These are phyloP conservation scores for Odontophorus gujanensis DNA, from an alignment of 2,113 vertebrate genomes.

Conservation along the genomic window DNA sequence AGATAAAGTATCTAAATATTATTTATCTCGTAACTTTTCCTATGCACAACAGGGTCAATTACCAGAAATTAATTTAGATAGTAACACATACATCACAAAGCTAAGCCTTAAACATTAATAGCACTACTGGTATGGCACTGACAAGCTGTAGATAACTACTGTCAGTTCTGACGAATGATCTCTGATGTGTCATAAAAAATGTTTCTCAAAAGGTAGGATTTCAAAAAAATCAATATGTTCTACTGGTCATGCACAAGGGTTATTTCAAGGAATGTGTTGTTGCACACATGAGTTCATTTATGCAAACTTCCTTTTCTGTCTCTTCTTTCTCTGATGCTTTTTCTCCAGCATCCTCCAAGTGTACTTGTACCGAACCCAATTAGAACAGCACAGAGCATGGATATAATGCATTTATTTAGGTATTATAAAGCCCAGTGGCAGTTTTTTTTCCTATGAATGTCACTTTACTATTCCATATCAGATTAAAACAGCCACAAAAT, in stretches of 20 bases:
- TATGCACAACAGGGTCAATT: neutral
- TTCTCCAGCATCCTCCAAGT: neutral
- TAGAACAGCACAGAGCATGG: neutral
- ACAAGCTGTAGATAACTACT: neutral
- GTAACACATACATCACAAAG: neutral
- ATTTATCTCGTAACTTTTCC: neutral
- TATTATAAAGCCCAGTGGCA: neutral
- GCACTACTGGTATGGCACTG: neutral
- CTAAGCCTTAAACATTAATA: neutral
- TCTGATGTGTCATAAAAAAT: neutral
- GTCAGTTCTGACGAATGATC: neutral
- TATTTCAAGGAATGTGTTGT: neutral
- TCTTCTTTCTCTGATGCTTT: neutral
- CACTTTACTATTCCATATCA: neutral
- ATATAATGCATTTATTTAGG: neutral
- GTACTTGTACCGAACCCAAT: neutral
- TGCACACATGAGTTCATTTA: neutral
- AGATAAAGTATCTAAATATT: neutral
- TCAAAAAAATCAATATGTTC: neutral
- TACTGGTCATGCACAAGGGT: neutral
- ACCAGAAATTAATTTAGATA: neutral
- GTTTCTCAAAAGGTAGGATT: neutral
- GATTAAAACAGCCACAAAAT: neutral
- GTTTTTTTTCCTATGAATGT: neutral
- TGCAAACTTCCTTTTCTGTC: neutral